Conservation (phyloP, 2,797 vertebrate species). For the Oceanodroma leucorhoa region DNA sequence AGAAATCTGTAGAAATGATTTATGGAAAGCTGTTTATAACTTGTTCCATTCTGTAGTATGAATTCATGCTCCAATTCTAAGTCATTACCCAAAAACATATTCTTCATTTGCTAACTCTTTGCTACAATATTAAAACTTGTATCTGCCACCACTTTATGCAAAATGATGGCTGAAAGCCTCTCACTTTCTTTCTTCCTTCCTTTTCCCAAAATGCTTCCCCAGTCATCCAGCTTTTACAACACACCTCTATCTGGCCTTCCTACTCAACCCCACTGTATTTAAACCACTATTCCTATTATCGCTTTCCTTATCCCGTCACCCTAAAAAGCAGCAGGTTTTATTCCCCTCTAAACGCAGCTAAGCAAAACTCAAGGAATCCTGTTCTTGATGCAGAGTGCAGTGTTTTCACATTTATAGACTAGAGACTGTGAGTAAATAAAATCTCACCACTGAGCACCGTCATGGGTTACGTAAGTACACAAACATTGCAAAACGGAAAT, state of each 20-base stretch:
- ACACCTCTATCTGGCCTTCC: not conserved
- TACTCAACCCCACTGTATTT: not conserved
- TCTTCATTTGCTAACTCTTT: not conserved
- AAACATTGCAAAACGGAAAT: not conserved
- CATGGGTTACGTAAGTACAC: rapidly evolving
- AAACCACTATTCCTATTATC: not conserved
- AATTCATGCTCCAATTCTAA: not conserved
- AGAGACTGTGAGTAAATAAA: not conserved
- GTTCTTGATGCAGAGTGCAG: not conserved
- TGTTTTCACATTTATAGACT: not conserved
- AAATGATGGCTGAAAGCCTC: not conserved
- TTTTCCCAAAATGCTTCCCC: not conserved
- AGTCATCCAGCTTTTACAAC: not conserved
- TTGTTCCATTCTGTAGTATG: not conserved
- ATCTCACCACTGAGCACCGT: not conserved
- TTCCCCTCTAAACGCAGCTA: not conserved
- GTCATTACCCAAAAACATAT: not conserved
- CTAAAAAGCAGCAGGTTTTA: not conserved
- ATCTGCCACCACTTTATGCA: not conserved
- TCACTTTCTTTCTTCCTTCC: not conserved
- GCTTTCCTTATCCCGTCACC: not conserved
- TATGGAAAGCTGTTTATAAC: not conserved
- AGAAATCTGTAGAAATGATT: not conserved
- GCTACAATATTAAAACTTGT: not conserved
- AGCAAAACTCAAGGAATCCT: not conserved